Percentiles rank a stretch among this genome's conserved stretches.
Conservation (phyloP, 2,113 vertebrate genomes). For the Callopanchax toddi region DNA sequence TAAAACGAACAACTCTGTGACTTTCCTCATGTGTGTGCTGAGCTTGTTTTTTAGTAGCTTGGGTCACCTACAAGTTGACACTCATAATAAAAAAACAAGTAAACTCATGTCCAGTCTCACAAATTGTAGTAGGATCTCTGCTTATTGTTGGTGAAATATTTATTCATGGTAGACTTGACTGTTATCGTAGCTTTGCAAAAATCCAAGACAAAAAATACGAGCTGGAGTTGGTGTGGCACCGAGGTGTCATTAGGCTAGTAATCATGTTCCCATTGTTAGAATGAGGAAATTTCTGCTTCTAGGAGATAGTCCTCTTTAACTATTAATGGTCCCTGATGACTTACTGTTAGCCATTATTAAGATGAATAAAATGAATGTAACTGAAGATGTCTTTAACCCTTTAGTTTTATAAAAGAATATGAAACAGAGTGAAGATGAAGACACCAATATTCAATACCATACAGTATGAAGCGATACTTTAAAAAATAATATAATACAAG, state of each 20-base stretch:
- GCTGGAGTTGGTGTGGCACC: constrained; percentile 32
- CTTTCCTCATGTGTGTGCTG: constrained; percentile 14
- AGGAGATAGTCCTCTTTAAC: constrained; percentile 73
- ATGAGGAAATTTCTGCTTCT: constrained; percentile 71
- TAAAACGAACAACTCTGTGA: constrained; percentile 23
- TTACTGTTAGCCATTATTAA: constrained; percentile 66
- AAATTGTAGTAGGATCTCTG: constrained; percentile 29
- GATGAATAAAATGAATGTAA: constrained; percentile 64
- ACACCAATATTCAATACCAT: not conserved
- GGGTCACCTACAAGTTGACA: constrained; percentile 21
- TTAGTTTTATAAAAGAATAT: constrained; percentile 44
- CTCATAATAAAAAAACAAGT: constrained; percentile 16
- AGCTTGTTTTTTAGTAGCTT: constrained; percentile 21
- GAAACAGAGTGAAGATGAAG: constrained; percentile 44
- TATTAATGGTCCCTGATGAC: constrained; percentile 69
- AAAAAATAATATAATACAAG: too few species aligned
- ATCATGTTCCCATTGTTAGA: constrained; percentile 53
- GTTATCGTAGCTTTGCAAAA: constrained; percentile 68
- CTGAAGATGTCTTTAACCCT: constrained; percentile 51
- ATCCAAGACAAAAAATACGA: constrained; percentile 37
- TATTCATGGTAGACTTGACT: constrained; percentile 72
- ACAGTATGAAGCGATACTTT: too few species aligned
- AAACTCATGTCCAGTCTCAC: constrained; percentile 15
- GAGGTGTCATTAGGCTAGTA: constrained; percentile 52
- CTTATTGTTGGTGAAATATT: constrained; percentile 56